Base-by-base conservation (phyloP, 2,113 vertebrate genomes). In the Engraulis encrasicolus region DNA sequence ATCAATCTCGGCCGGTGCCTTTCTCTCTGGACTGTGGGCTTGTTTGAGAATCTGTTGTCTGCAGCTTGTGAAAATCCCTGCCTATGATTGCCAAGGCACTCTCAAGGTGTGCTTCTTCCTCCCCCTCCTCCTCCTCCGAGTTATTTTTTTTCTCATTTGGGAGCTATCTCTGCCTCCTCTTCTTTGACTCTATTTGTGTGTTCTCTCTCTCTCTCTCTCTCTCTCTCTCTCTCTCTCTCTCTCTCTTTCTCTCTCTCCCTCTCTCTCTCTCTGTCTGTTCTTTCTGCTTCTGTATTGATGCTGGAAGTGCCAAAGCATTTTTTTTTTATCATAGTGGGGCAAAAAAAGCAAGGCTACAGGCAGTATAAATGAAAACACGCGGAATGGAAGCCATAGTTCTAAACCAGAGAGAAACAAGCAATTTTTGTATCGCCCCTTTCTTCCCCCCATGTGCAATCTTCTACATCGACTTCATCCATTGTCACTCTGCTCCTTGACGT, bases 21-120 rank as follows among this genome's bases (percentile, higher is more conserved):
- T 92, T 90, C n/a, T n/a, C n/a, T 90, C 84, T 80, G 85, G 83
- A 90, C 90, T 88, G 88, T 82, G 89, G 85, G 86, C n/a, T 89
- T 93, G 88, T 92, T 92, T 92, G 85, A 45, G 85, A 91, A 89
- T 92, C 88, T 92, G 91, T 90, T 91, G 93, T 94, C 92, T 91
- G 89, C 87, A 83, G 88, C 86, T 85, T 82, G 89, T 88, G 90
- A 85, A 91, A 91, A 92, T 87, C 89, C 86, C 83, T 86, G 38
- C 78, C 86, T 91, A 87, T 91, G 91, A 93, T 92, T 92, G 88
- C 89, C 90, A 91, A 89, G 88, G 82, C 87, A 6, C 89, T 89
- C 92, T 83, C 78, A 87, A 86, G 90, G 91, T 93, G 88, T 89
- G 66, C 11, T 14, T 45, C 40, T 45, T 45, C 40, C 40, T 45